phyloP scores from a whole-genome alignment of 2,888 invertebrate species.

The Ornithoptera alexandrae region DNA sequence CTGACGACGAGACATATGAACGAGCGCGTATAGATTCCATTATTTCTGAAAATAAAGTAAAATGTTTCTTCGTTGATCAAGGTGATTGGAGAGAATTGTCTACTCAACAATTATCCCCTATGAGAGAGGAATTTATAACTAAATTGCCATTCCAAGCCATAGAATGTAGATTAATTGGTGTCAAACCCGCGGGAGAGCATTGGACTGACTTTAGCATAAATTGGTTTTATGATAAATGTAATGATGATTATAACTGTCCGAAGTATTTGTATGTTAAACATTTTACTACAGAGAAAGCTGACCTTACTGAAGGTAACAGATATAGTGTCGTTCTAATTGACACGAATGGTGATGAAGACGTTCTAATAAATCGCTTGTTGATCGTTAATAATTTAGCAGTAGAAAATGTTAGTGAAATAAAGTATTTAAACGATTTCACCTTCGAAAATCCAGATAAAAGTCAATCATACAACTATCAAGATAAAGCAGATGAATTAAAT shows the following conservation, averaged over 20 bases:
- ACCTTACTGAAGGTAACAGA: constrained; percentile 63
- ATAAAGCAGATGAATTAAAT: not conserved
- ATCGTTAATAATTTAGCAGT: constrained; percentile 73
- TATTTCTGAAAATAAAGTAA: constrained; percentile 55
- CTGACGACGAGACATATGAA: constrained; percentile 62
- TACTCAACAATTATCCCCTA: constrained; percentile 60
- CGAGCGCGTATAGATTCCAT: constrained; percentile 69
- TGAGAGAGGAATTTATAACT: constrained; percentile 71
- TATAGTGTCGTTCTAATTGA: constrained; percentile 76
- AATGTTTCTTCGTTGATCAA: constrained; percentile 82
- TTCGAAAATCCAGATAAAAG: constrained; percentile 34
- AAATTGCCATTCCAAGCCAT: constrained; percentile 83
- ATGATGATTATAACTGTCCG: constrained; percentile 53
- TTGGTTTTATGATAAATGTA: constrained; percentile 71
- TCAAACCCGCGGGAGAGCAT: constrained; percentile 63
- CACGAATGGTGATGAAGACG: constrained; percentile 56
- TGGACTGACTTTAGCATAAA: constrained; percentile 79
- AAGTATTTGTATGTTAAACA: constrained; percentile 69
- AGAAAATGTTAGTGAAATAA: constrained; percentile 47
- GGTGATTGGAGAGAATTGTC: constrained; percentile 77
- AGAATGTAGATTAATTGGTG: constrained; percentile 80
- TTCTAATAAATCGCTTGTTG: constrained; percentile 72
- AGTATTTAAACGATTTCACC: constrained; percentile 46
- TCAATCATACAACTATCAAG: constrained; percentile 19
- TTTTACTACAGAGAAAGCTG: constrained; percentile 57